Base-by-base conservation (phyloP, 2,888 invertebrate genomes). In the Linhomoeus sp. region DNA sequence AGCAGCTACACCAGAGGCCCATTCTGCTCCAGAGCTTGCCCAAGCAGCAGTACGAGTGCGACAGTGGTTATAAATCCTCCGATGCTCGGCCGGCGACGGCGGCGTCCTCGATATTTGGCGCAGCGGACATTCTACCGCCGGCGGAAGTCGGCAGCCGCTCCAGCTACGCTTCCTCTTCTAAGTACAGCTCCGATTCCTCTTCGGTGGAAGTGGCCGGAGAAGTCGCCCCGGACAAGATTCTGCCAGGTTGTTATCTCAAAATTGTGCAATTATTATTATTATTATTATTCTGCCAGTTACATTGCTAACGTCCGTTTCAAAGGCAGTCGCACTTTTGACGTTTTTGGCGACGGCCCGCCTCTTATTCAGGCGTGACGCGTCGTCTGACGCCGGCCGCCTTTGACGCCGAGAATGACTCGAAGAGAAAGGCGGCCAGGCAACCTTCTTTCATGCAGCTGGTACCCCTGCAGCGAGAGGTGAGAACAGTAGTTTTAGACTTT, bases 381-480 rank as follows among this genome's bases (percentile, higher is more conserved):
- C 26, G 45, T 3, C 19, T 47, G 3, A 38, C 35, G 15, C 3
- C 37, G 7, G 25, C 20, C 12, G 41, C 44, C 24, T 14, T 45
- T 15, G 49, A 49, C 40, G n/a, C 25, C 12, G 20, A n/a, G 9
- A 49, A 49, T 24, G 44, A 36, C 2, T 5, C 37, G 15, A 22
- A 20, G 15, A n/a, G 50, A 3, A 19, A 37, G 22, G 26, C 24
- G 20, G 15, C 45, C 29, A 37, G 50, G 5, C 24, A 40, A 3
- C 3, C n/a, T 2, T 29, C 45, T 20, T n/a, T 50, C 3, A 38
- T 50, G 40, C 19, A 24, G 3, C 35, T 50, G 35, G 41, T 36
- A 41, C 48, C 50, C 7, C 25, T 48, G 37, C 45, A 45, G 35
- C 5, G 26, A 29, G 45, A 49, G 29, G 46, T 45, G 23, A 46